Percentiles rank a stretch among this genome's conserved stretches.
Evolutionary conservation across 1,140 invertebrate genomes (phyloP).

Genomic region (Drosophila repleta): DNA sequence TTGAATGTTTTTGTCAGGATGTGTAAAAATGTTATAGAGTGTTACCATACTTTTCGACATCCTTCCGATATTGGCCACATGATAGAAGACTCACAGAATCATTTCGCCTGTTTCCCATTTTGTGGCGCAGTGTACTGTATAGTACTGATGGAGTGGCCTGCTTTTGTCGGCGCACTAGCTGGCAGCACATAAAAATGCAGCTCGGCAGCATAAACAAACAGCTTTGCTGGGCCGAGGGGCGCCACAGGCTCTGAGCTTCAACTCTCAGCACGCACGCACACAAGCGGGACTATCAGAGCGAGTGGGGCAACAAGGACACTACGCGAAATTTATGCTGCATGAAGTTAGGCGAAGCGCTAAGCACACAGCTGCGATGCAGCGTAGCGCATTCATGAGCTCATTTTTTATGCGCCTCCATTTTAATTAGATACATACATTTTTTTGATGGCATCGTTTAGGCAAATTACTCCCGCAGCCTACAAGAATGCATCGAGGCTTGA

Average conservation of each 20-base stretch:
- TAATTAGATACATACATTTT: constrained; percentile 76
- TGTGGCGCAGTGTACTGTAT: constrained; percentile 48
- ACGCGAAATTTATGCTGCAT: constrained; percentile 67
- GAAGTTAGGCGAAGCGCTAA: constrained; percentile 70
- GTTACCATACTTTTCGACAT: too few relatives aligned
- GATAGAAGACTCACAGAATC: background rate
- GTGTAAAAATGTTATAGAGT: too few relatives aligned
- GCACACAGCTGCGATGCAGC: constrained; percentile 47
- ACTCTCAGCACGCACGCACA: constrained; percentile 13
- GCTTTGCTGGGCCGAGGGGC: constrained; percentile 45
- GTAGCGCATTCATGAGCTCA: constrained; percentile 42
- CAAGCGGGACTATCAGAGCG: background rate
- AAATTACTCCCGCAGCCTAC: constrained; percentile 34
- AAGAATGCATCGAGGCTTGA: constrained; percentile 23
- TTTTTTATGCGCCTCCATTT: constrained; percentile 55
- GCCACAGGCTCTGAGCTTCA: too few relatives aligned
- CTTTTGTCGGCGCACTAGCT: constrained; percentile 27
- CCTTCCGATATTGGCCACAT: too few relatives aligned
- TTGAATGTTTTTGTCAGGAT: too few relatives aligned
- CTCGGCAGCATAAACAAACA: constrained; percentile 75
- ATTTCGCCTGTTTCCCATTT: background rate
- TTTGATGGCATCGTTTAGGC: constrained; percentile 31
- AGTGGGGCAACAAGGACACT: constrained; percentile 8
- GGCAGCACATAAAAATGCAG: constrained; percentile 76
- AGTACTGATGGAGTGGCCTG: constrained; percentile 59